Percentiles rank a stretch among this genome's conserved stretches.
phyloP scores from a whole-genome alignment of 2,113 vertebrate genomes.

The Suricata suricatta region DNA sequence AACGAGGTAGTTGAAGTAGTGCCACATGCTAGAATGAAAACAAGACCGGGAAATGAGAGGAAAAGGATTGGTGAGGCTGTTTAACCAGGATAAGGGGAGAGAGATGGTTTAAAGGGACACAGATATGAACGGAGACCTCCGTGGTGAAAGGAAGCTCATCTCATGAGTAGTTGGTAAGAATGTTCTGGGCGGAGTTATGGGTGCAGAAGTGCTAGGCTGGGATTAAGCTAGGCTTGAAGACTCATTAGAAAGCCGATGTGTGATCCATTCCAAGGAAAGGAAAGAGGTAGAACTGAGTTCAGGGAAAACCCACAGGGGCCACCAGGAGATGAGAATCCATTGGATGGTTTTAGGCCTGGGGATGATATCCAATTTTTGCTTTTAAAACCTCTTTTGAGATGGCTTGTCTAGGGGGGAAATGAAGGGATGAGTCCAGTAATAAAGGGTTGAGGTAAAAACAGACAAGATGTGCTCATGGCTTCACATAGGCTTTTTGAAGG shows the following conservation, averaged over 20 bases:
- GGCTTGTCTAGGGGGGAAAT: neutral
- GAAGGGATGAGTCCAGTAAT: neutral
- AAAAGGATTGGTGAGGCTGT: neutral
- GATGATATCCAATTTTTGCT: neutral
- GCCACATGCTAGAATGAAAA: neutral
- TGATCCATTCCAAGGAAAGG: neutral
- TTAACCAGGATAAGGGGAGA: neutral
- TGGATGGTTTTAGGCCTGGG: neutral
- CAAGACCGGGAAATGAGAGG: neutral
- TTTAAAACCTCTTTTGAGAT: neutral
- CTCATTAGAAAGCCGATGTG: neutral
- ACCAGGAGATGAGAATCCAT: accelerated
- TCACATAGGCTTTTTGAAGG: neutral
- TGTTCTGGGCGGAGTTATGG: neutral
- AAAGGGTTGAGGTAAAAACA: neutral
- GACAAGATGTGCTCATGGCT: neutral
- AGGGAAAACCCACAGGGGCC: neutral
- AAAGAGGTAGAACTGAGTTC: neutral
- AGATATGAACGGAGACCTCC: neutral
- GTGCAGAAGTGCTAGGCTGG: neutral
- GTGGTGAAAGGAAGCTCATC: neutral
- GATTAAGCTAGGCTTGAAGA: neutral
- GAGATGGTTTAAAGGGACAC: neutral
- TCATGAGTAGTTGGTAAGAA: neutral
- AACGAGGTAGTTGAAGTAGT: neutral